These are phyloP conservation scores for Phrynosoma platyrhinos DNA, from an alignment of 2,113 vertebrate genomes.

Conservation along the genomic window DNA sequence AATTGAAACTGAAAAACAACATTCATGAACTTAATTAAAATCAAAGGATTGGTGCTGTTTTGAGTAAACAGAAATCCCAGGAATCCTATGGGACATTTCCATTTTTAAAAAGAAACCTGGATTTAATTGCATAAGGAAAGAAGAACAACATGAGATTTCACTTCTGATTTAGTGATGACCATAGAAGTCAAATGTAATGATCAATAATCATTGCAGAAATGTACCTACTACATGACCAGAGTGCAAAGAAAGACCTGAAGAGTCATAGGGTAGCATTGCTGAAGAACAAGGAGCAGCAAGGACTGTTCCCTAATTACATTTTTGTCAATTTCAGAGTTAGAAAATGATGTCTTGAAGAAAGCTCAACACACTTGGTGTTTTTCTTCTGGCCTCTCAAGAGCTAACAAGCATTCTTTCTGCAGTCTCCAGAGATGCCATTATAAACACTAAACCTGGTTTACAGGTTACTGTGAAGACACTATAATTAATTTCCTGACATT, in stretches of 20 bases:
- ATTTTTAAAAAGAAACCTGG: not conserved
- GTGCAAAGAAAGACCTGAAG: not conserved
- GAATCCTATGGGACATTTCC: not conserved
- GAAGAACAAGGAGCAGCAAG: not conserved
- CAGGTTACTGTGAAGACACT: constrained; percentile 51
- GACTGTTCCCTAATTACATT: not conserved
- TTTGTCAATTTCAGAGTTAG: constrained; percentile 7
- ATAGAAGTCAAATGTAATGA: not conserved
- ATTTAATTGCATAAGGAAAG: accelerated
- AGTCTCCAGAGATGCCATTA: constrained; percentile 52
- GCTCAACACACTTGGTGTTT: not conserved
- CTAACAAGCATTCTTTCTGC: constrained; percentile 46
- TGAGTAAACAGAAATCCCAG: not conserved
- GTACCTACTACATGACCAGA: not conserved
- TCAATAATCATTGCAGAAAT: not conserved
- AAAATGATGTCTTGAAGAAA: constrained; percentile 29
- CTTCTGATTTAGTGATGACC: not conserved
- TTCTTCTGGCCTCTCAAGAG: constrained; percentile 38
- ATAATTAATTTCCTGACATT: constrained; percentile 65
- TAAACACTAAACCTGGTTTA: constrained; percentile 40
- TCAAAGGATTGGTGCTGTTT: not conserved
- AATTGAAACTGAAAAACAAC: not conserved
- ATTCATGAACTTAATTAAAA: not conserved
- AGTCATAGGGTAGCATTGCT: not conserved
- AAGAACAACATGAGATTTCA: not conserved